phyloP scores from a whole-genome alignment of 2,797 vertebrate genomes.

The Gallirallus australis region DNA sequence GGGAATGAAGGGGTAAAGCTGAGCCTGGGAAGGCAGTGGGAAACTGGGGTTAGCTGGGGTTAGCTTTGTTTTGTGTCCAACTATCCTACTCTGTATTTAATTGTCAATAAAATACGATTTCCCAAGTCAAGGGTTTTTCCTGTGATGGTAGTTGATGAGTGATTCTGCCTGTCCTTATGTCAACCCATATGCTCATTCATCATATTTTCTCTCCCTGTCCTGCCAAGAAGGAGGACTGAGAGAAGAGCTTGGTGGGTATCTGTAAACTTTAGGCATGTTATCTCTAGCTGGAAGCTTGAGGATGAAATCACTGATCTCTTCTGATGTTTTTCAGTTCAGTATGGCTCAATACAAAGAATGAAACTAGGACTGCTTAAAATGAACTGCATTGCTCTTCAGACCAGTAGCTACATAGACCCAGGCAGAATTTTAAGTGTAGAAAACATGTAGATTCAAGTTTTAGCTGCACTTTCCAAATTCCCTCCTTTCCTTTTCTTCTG shows the following conservation, averaged over 20 bases:
- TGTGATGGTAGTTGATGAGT: fast-evolving
- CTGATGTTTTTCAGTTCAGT: not conserved
- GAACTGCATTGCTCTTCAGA: not conserved
- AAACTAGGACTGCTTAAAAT: not conserved
- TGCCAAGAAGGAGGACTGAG: not conserved
- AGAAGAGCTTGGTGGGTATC: not conserved
- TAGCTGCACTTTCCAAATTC: not conserved
- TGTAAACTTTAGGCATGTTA: not conserved
- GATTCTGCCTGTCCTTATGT: not conserved
- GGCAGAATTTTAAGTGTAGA: not conserved
- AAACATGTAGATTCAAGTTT: not conserved
- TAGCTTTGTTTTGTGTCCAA: not conserved
- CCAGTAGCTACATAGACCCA: not conserved
- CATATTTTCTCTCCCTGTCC: not conserved
- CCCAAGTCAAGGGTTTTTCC: not conserved
- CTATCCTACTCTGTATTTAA: not conserved
- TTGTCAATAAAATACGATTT: not conserved
- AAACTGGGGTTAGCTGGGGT: fast-evolving
- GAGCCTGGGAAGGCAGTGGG: fast-evolving
- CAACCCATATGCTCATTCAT: not conserved
- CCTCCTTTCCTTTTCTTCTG: not conserved
- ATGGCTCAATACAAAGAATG: not conserved
- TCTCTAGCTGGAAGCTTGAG: not conserved
- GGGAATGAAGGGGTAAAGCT: not conserved
- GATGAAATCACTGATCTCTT: not conserved